Evolutionary conservation across 2,113 vertebrate genomes (phyloP), one percentile per base, ranked within the genome.

Genomic region (Hiodon alosoides): DNA sequence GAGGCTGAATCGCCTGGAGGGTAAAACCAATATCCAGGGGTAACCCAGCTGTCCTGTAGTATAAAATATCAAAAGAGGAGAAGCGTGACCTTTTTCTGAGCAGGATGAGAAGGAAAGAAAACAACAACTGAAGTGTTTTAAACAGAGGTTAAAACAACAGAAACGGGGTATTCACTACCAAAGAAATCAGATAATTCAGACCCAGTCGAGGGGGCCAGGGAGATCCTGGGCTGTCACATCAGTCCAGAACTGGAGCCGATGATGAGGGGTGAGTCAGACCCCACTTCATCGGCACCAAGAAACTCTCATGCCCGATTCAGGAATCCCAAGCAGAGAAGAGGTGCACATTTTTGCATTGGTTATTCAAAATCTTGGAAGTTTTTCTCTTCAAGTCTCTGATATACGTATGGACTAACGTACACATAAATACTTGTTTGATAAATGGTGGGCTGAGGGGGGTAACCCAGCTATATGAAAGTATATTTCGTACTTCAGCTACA

Each of bases 311-410:
- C 31, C 50, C 57, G 72, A 74, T 74, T 74, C 53, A 10, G 8
- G 50, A 65, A 51, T 16, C 62, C 14, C 46, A 17, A 9, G 46
- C 59, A 50, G 54, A 67, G 64, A 31, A 54, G 64, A 67, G 73
- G 53, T 75, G 11, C 55, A 75, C n/a, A 75, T 48, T 51, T 60
- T 8, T 67, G 73, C 65, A 50, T 75, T 58, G 53, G 67, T 67
- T 75, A 75, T 67, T 67, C 65, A 72, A 13, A 47, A 47, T 8
- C 14, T 4, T n/a, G 2, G 31, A 14, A 5, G 68, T 69, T 10
- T 11, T 7, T 57, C 7, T 57, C 53, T 57, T 58, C 31, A 6
- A 55, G 3, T n/a, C 10, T 11, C 5, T 5, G 46, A n/a, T 57
- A 54, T 17, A 10, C 4, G 61, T 4, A 16, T 64, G 14, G 7